Evolutionary conservation across 2,113 vertebrate species (phyloP).

Genomic region (Bubo scandiacus): DNA sequence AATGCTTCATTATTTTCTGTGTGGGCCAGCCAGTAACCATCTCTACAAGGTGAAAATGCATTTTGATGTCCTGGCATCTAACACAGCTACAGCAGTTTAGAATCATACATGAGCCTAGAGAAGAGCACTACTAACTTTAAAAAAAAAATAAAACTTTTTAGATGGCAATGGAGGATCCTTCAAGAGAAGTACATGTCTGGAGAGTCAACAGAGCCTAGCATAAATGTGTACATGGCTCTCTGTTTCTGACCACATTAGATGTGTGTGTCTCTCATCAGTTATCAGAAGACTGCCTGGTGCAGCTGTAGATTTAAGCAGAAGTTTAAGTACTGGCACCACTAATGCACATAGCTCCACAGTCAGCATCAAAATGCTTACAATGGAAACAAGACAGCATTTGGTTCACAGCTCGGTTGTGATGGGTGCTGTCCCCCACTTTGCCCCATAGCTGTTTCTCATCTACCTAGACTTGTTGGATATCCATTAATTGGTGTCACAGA

Average conservation of each 20-base stretch:
- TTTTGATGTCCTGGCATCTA: background rate
- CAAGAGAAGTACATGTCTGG: background rate
- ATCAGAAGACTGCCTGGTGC: background rate
- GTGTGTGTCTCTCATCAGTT: fast-evolving
- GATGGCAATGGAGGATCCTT: background rate
- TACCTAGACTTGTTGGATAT: background rate
- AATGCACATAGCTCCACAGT: fast-evolving
- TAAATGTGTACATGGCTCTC: background rate
- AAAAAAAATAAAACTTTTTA: background rate
- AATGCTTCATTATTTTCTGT: background rate
- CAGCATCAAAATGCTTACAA: fast-evolving
- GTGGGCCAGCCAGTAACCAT: background rate
- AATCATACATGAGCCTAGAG: background rate
- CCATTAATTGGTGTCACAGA: fast-evolving
- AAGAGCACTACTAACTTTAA: background rate
- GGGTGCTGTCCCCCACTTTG: background rate
- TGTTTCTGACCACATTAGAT: background rate
- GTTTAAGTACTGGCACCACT: background rate
- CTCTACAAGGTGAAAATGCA: background rate
- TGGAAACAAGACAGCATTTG: background rate
- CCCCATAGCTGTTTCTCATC: background rate
- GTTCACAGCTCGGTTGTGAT: fast-evolving
- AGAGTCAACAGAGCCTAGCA: background rate
- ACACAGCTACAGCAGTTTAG: background rate
- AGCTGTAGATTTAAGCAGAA: background rate